phyloP scores from a whole-genome alignment of 2,113 vertebrate genomes.

The Galeopterus variegatus region DNA sequence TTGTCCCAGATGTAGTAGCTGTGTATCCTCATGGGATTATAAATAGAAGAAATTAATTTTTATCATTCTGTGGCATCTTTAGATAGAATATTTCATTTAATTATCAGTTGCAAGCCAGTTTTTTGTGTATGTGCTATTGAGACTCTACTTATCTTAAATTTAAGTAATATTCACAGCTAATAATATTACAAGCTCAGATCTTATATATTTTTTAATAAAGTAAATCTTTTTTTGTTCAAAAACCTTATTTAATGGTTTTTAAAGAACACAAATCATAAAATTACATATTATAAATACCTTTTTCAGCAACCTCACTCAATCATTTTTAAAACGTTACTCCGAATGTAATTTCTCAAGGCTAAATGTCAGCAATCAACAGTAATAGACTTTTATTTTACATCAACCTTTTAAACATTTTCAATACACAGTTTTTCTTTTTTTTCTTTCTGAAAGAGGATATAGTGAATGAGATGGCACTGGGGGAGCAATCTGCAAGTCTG shows the following conservation, averaged over 20 bases:
- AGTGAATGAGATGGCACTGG: background rate
- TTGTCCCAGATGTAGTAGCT: background rate
- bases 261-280: constrained; percentile 18
- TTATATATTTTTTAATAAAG: background rate
- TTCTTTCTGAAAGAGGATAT: background rate
- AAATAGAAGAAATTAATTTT: background rate
- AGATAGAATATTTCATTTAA: background rate
- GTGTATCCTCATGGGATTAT: background rate
- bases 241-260: background rate
- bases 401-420: constrained; percentile 27
- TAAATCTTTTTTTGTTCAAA: background rate
- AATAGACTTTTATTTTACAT: background rate
- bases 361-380: background rate
- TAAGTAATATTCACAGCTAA: background rate
- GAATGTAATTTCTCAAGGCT: background rate
- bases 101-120: background rate
- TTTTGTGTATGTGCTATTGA: background rate
- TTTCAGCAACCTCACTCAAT: background rate
- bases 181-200: background rate
- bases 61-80: background rate
- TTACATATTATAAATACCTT: background rate
- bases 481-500: background rate
- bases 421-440: background rate
- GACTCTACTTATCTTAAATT: background rate
- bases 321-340: background rate